Conservation (phyloP, 2,888 invertebrate genomes). For the Meteorus cinctellus region DNA sequence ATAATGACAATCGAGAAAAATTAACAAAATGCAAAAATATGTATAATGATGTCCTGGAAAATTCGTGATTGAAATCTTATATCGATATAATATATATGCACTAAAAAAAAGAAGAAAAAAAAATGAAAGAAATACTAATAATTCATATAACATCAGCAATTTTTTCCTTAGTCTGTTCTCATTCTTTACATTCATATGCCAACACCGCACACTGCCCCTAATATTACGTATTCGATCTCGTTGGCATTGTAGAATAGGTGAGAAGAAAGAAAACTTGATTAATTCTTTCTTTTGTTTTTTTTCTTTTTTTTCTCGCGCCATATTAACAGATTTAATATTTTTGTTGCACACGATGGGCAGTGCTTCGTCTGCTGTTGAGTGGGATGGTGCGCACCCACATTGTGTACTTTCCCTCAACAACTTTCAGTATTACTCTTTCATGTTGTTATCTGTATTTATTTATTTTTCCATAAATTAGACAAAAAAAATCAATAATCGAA, state of each 20-base stretch:
- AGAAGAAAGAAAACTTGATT: constrained; percentile 22
- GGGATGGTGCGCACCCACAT: constrained; percentile 70
- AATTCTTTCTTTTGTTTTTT: background rate
- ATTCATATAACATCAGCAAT: background rate
- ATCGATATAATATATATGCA: constrained; percentile 50
- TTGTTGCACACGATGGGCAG: constrained; percentile 45
- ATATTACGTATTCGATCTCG: constrained; percentile 36
- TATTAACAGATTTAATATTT: constrained; percentile 6
- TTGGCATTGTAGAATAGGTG: constrained; percentile 26
- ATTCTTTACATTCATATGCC: constrained; percentile 48
- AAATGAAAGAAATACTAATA: constrained; percentile 49
- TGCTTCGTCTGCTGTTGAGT: constrained; percentile 50
- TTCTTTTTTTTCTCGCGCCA: background rate
- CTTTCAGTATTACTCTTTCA: constrained; percentile 19
- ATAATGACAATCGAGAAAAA: constrained; percentile 53
- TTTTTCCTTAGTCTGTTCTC: constrained; percentile 31
- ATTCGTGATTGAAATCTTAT: constrained; percentile 48
- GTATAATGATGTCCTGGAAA: constrained; percentile 60
- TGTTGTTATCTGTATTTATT: background rate
- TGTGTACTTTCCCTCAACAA: background rate
- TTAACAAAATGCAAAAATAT: constrained; percentile 60
- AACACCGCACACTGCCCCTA: constrained; percentile 57
- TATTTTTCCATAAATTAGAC: background rate
- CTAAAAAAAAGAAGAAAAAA: constrained; percentile 41
- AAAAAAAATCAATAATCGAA: constrained; percentile 30